Conservation (phyloP, 2,888 invertebrate species). For the Nymphalis c-album region DNA sequence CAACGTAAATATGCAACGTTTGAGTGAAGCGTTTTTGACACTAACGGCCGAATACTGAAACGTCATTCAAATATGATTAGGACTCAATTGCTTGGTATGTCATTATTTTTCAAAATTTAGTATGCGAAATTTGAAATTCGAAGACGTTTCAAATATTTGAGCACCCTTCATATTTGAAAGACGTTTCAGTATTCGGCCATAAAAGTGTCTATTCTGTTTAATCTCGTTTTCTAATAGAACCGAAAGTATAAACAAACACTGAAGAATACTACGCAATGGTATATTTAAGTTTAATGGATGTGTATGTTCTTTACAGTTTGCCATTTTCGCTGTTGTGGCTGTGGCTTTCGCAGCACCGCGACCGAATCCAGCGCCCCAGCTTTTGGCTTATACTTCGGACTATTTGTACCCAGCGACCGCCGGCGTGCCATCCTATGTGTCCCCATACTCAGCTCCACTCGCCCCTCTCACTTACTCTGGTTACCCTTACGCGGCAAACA, state of each 20-base stretch:
- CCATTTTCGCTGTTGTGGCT: slow-evolving; percentile 75
- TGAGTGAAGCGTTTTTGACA: no score
- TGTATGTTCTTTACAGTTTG: slow-evolving; percentile 57
- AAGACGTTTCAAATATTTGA: no score
- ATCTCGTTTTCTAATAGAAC: no score
- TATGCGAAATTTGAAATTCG: no score
- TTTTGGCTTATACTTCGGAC: slow-evolving; percentile 56
- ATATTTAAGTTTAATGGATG: neutral
- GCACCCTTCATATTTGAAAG: no score
- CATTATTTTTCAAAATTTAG: no score
- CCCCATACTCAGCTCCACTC: slow-evolving; percentile 51
- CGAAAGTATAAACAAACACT: neutral
- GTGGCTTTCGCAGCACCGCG: slow-evolving; percentile 74
- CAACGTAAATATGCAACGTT: no score
- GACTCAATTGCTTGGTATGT: no score
- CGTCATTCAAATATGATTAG: no score
- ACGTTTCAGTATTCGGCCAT: no score
- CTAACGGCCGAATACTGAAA: no score
- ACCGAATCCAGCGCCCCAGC: slow-evolving; percentile 56
- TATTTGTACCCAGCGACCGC: slow-evolving; percentile 56
- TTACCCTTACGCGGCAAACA: slow-evolving; percentile 46
- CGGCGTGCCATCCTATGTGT: slow-evolving; percentile 47
- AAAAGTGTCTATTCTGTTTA: no score
- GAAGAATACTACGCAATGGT: neutral
- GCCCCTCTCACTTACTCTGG: slow-evolving; percentile 55